Percentiles rank a stretch among this genome's conserved stretches.
Evolutionary conservation across 1,140 invertebrate species (phyloP).

Genomic region (Aethina tumida): DNA sequence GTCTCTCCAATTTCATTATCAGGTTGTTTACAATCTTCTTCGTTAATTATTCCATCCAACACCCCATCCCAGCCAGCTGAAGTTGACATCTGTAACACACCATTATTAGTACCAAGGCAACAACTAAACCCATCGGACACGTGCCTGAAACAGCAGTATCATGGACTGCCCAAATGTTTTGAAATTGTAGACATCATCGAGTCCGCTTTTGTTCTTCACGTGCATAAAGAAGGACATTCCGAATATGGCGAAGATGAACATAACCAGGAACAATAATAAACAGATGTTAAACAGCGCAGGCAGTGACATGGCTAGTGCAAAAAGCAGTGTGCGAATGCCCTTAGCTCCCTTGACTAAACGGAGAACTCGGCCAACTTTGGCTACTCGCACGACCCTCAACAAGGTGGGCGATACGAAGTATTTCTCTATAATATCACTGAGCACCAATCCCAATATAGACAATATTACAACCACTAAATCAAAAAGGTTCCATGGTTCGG

Average conservation of each 20-base stretch:
- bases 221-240: constrained; percentile 99
- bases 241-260: constrained; percentile 99
- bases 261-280: constrained; percentile 91
- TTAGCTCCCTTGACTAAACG: constrained; percentile 95
- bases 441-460: constrained; percentile 91
- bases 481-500: constrained; percentile 98
- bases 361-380: constrained; percentile 93
- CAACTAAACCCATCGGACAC: constrained; percentile 4
- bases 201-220: constrained; percentile 84
- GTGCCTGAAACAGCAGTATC: constrained; percentile 92
- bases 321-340: constrained; percentile 92
- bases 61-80: constrained; percentile 96
- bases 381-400: constrained; percentile 92
- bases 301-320: constrained; percentile 95
- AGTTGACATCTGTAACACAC: constrained; percentile 88
- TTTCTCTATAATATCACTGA: constrained; percentile 93
- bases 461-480: constrained; percentile 98
- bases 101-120: too few species aligned
- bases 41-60: constrained; percentile 91
- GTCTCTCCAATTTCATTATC: constrained; percentile 78
- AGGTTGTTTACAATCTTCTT: constrained; percentile 80
- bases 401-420: constrained; percentile 97
- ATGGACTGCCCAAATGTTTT: constrained; percentile 97
- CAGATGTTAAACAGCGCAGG: constrained; percentile 98
- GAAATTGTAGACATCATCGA: constrained; percentile 97